phyloP scores from a whole-genome alignment of 2,797 vertebrate species.

The Micropoecilia bifurca region DNA sequence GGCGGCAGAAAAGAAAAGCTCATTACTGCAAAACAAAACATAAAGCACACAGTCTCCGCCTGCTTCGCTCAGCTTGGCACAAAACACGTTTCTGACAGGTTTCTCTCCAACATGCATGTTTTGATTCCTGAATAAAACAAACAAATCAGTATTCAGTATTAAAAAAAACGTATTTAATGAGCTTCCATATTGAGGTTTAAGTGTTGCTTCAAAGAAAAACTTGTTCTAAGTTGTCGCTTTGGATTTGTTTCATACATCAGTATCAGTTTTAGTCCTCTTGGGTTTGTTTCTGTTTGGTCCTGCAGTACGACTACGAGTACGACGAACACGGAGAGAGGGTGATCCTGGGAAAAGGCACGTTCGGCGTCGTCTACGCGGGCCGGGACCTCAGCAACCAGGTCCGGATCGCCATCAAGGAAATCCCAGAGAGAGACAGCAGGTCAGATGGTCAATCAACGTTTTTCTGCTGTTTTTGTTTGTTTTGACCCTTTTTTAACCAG shows the following conservation, averaged over 20 bases:
- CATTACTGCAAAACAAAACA: constrained; percentile 21
- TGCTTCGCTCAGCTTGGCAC: constrained; percentile 18
- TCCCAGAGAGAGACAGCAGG: constrained; percentile 98
- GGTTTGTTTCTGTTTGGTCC: constrained; percentile 13
- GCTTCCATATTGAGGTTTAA: background rate
- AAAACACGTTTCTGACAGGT: constrained; percentile 50
- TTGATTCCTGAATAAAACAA: constrained; percentile 6
- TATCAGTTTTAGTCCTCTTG: background rate
- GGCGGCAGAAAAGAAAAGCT: constrained; percentile 39
- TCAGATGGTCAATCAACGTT: constrained; percentile 56
- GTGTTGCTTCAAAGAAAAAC: background rate
- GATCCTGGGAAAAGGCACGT: constrained; percentile 95
- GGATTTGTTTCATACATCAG: background rate
- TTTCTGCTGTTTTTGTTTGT: background rate
- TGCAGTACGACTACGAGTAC: constrained; percentile 97
- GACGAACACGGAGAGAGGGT: constrained; percentile 94
- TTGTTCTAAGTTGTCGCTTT: background rate
- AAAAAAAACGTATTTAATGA: background rate
- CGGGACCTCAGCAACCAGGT: constrained; percentile 99
- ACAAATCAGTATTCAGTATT: too few relatives aligned
- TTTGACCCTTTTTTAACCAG: background rate
- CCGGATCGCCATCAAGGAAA: constrained; percentile 98
- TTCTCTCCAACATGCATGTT: constrained; percentile 24
- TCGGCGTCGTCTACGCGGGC: constrained; percentile 95
- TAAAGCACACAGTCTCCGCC: constrained; percentile 35